These are phyloP conservation scores for Acrocyrtus sp. DNA, from an alignment of 2,888 invertebrate genomes.

Conservation along the genomic window DNA sequence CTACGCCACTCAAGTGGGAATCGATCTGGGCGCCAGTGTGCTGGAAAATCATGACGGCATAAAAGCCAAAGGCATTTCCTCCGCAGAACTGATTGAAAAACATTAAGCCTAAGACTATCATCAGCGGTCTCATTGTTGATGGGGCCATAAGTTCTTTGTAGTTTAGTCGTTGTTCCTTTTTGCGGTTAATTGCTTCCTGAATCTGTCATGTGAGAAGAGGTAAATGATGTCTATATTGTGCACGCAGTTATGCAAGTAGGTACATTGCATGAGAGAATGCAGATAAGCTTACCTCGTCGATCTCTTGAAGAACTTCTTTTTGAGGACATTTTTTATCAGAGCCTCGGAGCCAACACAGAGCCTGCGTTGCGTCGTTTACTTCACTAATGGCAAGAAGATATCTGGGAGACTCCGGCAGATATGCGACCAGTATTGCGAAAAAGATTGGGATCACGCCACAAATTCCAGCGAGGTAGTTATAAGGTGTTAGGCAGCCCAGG, in stretches of 20 bases:
- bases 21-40: conserved; percentile 72
- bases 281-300: conserved; percentile 68
- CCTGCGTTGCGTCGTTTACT: conserved; percentile 72
- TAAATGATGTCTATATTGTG: too few relatives aligned
- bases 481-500: conserved; percentile 78
- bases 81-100: conserved; percentile 87
- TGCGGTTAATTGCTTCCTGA: conserved; percentile 38
- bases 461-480: conserved; percentile 71
- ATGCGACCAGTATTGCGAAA: conserved; percentile 74
- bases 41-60: conserved; percentile 77
- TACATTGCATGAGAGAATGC: too few relatives aligned
- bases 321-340: conserved; percentile 73
- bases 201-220: too few relatives aligned
- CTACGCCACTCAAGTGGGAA: conserved; percentile 72
- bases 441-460: conserved; percentile 74
- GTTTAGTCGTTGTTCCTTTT: conserved; percentile 7
- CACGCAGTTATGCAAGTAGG: too few relatives aligned
- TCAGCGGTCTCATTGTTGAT: conserved; percentile 74
- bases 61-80: conserved; percentile 86
- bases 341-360: conserved; percentile 75
- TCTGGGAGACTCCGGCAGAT: conserved; percentile 86
- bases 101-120: conserved; percentile 78
- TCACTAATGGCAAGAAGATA: conserved; percentile 73
- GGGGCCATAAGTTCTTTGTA: conserved; percentile 73
- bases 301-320: conserved; percentile 73